These are phyloP conservation scores for Circaetus gallicus DNA, from an alignment of 2,113 vertebrate species.

Conservation along the genomic window DNA sequence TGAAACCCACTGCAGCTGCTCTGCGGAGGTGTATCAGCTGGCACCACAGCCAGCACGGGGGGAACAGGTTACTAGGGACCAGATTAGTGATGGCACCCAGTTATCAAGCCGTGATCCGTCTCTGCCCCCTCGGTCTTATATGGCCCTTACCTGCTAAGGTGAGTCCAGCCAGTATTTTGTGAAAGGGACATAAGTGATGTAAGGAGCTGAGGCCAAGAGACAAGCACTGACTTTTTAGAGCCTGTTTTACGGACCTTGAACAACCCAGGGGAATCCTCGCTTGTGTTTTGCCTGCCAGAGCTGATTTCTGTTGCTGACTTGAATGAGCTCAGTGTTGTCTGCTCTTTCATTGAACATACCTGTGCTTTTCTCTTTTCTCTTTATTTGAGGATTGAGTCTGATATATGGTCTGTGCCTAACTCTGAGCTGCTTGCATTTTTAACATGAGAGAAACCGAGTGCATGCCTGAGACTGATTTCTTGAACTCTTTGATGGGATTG, in stretches of 20 bases:
- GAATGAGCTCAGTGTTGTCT: slow-evolving; percentile 35
- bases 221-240: background rate
- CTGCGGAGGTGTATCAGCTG: background rate
- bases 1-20: accelerated
- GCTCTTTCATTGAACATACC: slow-evolving; percentile 40
- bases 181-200: background rate
- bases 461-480: slow-evolving; percentile 61
- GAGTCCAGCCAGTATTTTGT: background rate
- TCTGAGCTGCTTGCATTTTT: slow-evolving; percentile 63
- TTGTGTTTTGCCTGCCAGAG: slow-evolving; percentile 7
- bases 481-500: slow-evolving; percentile 42
- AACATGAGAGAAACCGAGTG: slow-evolving; percentile 47
- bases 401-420: slow-evolving; percentile 11
- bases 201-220: background rate
- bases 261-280: slow-evolving; percentile 58
- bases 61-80: background rate
- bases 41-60: background rate
- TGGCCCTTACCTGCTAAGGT: background rate
- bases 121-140: background rate
- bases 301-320: background rate
- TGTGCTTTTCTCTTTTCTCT: slow-evolving; percentile 66
- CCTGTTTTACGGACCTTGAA: background rate
- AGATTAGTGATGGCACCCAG: accelerated
- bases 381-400: slow-evolving; percentile 54
- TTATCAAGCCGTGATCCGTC: background rate